Percentiles rank a stretch among this genome's conserved stretches.
These are phyloP conservation scores for Oryzias javanicus DNA, from an alignment of 2,113 vertebrate species.

Conservation along the genomic window DNA sequence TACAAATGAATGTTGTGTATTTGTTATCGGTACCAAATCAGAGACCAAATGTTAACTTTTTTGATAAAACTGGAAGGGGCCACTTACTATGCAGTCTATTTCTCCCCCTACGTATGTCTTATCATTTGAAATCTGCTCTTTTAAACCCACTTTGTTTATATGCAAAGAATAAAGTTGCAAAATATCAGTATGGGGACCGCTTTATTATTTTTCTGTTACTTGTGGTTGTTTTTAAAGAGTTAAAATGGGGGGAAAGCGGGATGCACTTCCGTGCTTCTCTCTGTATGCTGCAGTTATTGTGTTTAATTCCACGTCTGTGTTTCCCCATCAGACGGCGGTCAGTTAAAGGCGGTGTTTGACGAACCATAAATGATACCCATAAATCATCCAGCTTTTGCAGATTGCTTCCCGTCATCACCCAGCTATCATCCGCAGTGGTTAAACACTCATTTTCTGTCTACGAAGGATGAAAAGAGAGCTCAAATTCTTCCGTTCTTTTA, in stretches of 20 bases:
- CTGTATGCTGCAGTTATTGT: constrained; percentile 8
- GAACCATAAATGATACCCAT: constrained; percentile 48
- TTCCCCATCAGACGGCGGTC: constrained; percentile 44
- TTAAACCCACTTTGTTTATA: constrained; percentile 17
- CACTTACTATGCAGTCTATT: constrained; percentile 50
- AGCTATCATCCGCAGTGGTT: constrained; percentile 18
- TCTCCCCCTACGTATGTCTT: constrained; percentile 17
- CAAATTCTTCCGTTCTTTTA: constrained; percentile 12
- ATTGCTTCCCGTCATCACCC: constrained; percentile 42
- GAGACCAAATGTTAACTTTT: constrained; percentile 61
- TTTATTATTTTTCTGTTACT: not conserved
- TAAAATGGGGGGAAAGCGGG: not conserved
- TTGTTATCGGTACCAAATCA: constrained; percentile 41
- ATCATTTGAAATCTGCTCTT: constrained; percentile 33
- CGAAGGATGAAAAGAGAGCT: too few species aligned
- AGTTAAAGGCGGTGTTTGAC: constrained; percentile 51
- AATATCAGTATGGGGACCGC: not conserved
- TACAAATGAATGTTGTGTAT: constrained; percentile 39
- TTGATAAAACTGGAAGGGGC: constrained; percentile 48
- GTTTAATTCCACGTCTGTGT: constrained; percentile 30
- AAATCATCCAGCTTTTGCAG: constrained; percentile 38
- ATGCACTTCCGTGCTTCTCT: not conserved
- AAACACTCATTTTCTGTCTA: not conserved
- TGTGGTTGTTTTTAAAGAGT: not conserved
- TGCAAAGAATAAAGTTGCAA: constrained; percentile 28